Conservation (phyloP, 2,113 vertebrate species). For the Cyrtonyx montezumae region DNA sequence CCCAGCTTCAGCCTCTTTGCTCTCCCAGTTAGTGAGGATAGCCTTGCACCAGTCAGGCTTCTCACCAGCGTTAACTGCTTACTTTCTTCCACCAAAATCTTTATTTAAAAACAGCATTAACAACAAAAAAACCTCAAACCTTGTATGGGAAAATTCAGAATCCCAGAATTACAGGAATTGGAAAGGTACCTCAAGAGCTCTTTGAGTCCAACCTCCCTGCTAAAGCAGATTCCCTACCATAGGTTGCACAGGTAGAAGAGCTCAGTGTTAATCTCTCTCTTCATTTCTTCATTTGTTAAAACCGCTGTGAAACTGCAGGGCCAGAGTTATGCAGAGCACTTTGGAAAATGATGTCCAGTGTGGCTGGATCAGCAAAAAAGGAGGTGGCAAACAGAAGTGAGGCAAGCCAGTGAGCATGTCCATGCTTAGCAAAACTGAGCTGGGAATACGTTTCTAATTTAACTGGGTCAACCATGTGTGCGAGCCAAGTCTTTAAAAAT, state of each 20-base stretch:
- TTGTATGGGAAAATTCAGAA: not conserved
- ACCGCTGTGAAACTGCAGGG: not conserved
- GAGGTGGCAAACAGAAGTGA: not conserved
- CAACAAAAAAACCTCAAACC: not conserved
- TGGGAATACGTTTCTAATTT: constrained; percentile 45
- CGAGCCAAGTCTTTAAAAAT: constrained; percentile 20
- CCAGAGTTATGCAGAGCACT: not conserved
- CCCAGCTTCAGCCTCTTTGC: not conserved
- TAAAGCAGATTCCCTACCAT: no score
- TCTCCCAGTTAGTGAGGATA: not conserved
- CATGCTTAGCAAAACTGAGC: not conserved
- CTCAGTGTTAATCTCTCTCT: not conserved
- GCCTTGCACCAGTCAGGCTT: not conserved
- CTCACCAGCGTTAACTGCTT: not conserved
- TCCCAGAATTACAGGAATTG: no score
- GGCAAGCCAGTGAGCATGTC: not conserved
- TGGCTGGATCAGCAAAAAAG: not conserved
- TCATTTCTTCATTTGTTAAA: not conserved
- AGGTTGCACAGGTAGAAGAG: not conserved
- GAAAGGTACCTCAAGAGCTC: no score
- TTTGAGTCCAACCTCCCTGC: no score
- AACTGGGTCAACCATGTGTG: not conserved
- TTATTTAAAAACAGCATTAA: not conserved
- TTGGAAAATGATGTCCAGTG: not conserved
- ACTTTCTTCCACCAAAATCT: not conserved